Evolutionary conservation across 2,888 invertebrate genomes (phyloP), one percentile per base, ranked within the genome.

Genomic region (Deilephila porcellus): DNA sequence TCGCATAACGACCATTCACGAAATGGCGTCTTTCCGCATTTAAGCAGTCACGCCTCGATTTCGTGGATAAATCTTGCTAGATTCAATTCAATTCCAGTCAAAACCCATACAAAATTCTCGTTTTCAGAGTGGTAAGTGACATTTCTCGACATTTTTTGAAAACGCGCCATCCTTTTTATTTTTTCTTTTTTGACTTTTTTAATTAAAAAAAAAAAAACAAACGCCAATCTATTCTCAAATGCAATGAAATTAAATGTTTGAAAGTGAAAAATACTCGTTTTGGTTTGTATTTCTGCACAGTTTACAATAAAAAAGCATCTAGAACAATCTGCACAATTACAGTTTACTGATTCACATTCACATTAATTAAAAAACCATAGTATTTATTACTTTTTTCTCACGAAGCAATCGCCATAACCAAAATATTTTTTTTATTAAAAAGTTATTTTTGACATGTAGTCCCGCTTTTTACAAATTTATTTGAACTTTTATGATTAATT

Each of bases 141-240:
- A 52, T 52, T 56, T 72, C 76, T 76, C 90, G 89, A 88, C 90
- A 85, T 83, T 82, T 64, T 87, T 83, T 77, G 76, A 82, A 85
- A 84, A 81, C 82, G 80, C 83, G 80, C 84, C 86, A 84, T 88
- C 85, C 87, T 86, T 87, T 88, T 87, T 84, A 82, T 80, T 82
- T 87, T 88, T 88, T 86, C 83, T 84, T 83, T 88, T 88, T 84
- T 81, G 78, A 76, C 76, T 77, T 78, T 77, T 80, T 74, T 70
- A 73, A 56, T 63, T 63, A 71, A 73, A 91, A 92, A 92, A 91
- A 91, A 92, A 92, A 91, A 93, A 92, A 91, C 90, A 92, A 91
- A 88, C 87, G 89, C 87, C 88, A 82, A 88, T 89, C 88, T 90
- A 85, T 91, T 86, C 82, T 83, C 80, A 73, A 79, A 79, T 71